Conservation (phyloP, 2,888 invertebrate species). For the Drosophila cognata region DNA sequence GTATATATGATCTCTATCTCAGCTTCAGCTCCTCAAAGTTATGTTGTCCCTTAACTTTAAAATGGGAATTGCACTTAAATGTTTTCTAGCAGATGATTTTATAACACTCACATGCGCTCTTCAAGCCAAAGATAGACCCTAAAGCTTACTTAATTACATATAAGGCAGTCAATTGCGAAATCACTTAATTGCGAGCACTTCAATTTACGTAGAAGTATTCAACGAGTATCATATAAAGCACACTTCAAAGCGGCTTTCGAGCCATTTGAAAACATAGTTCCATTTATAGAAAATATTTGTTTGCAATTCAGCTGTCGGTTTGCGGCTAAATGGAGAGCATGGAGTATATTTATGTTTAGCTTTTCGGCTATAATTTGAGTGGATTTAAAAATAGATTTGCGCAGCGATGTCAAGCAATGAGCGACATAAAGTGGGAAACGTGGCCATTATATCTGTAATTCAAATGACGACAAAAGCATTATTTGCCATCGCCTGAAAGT, state of each 20-base stretch:
- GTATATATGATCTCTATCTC: accelerated
- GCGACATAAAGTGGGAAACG: background rate
- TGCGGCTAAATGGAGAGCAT: conserved; percentile 25
- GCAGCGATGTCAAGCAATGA: background rate
- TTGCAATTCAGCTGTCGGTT: background rate
- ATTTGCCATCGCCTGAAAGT: conserved; percentile 45
- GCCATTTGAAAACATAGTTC: conserved; percentile 41
- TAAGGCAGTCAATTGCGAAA: background rate
- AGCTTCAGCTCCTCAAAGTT: background rate
- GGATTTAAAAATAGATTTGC: conserved; percentile 14
- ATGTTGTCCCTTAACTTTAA: background rate
- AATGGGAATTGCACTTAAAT: background rate
- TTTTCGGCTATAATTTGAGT: conserved; percentile 18
- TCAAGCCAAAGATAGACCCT: background rate
- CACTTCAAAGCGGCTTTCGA: conserved; percentile 33
- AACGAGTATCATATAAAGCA: conserved; percentile 29
- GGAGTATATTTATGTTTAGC: conserved; percentile 4
- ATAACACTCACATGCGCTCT: background rate
- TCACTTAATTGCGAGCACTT: conserved; percentile 1
- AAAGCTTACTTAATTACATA: background rate
- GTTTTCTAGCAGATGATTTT: background rate
- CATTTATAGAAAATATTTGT: conserved; percentile 14
- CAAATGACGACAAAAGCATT: conserved; percentile 49
- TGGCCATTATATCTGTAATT: conserved; percentile 54
- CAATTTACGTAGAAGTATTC: conserved; percentile 20